phyloP scores from a whole-genome alignment of 1,140 invertebrate species.

The Physella acuta region DNA sequence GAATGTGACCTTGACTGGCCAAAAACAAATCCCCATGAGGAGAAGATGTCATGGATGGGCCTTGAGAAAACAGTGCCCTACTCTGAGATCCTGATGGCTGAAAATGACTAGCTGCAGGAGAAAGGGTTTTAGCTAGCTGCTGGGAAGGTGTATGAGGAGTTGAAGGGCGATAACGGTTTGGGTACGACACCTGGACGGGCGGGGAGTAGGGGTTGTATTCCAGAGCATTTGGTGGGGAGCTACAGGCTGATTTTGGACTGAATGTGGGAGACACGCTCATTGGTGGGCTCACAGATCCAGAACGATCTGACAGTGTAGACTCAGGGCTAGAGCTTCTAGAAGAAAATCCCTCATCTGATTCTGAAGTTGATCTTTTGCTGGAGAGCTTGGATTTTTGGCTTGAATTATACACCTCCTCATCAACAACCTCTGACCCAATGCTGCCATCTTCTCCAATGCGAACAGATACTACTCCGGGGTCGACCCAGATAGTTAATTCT shows the following conservation, averaged over 20 bases:
- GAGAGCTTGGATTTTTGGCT: neutral
- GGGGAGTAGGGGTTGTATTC: conserved; percentile 19
- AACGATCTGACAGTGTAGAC: conserved; percentile 3
- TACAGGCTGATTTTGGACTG: neutral
- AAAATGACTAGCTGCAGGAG: neutral
- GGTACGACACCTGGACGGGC: conserved; percentile 9
- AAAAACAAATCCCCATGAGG: neutral
- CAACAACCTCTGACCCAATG: conserved; percentile 21
- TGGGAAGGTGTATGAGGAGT: neutral
- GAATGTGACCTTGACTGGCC: conserved; percentile 13
- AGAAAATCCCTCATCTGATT: conserved; percentile 13
- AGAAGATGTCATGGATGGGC: neutral
- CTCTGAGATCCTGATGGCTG: conserved; percentile 3
- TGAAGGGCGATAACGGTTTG: neutral
- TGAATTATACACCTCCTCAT: conserved; percentile 13
- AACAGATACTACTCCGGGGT: conserved; percentile 25
- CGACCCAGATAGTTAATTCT: conserved; percentile 26
- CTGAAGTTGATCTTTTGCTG: neutral
- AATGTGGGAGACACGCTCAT: neutral
- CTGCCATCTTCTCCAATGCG: conserved; percentile 26
- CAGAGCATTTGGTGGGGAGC: neutral
- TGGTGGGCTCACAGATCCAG: conserved; percentile 7
- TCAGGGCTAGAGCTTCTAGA: conserved; percentile 16
- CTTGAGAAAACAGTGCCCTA: neutral
- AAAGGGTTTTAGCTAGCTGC: neutral